phyloP scores from a whole-genome alignment of 2,797 vertebrate species.

The Sarcophilus harrisii region DNA sequence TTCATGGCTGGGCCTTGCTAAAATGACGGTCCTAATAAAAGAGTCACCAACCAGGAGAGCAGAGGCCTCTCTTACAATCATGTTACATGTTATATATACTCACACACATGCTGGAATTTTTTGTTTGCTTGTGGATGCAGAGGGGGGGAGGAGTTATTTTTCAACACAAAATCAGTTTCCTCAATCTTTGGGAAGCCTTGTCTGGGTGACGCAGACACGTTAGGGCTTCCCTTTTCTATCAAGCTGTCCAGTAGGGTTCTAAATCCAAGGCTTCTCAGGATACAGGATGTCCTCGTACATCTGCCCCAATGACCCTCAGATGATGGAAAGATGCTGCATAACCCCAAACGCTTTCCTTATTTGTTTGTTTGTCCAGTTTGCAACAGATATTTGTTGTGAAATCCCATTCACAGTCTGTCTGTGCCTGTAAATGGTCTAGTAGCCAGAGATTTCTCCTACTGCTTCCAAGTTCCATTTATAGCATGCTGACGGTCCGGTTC shows the following conservation, averaged over 20 bases:
- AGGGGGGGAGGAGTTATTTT: neutral
- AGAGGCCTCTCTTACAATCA: neutral
- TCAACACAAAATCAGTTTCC: neutral
- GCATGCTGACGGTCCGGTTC: neutral
- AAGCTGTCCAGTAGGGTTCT: neutral
- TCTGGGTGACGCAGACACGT: neutral
- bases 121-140: neutral
- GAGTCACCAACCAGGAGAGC: neutral
- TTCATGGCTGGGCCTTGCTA: neutral
- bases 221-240: neutral
- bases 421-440: slow-evolving; percentile 51
- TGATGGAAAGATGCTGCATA: slow-evolving; percentile 49
- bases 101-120: neutral
- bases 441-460: slow-evolving; percentile 44
- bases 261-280: neutral
- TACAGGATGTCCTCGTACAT: neutral
- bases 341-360: slow-evolving; percentile 62
- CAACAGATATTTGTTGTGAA: slow-evolving; percentile 56
- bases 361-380: slow-evolving; percentile 72
- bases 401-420: slow-evolving; percentile 65
- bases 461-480: neutral
- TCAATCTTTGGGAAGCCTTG: neutral
- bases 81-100: neutral
- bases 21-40: neutral
- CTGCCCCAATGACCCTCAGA: neutral